Percentiles rank a stretch among this genome's conserved stretches.
phyloP scores from a whole-genome alignment of 2,113 vertebrate species.

The Mastomys coucha region DNA sequence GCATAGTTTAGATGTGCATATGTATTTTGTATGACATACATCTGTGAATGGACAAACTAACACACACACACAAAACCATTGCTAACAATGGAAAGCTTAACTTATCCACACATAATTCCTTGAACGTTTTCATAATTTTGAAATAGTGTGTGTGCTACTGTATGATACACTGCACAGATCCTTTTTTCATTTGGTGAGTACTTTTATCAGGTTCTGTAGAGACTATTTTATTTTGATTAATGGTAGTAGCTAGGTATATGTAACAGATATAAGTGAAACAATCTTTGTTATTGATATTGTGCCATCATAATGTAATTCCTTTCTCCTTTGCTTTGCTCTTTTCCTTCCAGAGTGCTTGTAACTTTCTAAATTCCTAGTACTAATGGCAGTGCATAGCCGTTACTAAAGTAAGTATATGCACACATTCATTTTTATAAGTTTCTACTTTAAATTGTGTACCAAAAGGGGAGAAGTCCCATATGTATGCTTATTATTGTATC shows the following conservation, averaged over 20 bases:
- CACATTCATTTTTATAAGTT: neutral
- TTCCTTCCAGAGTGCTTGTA: neutral
- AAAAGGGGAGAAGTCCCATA: neutral
- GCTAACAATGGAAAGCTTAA: neutral
- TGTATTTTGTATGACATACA: neutral
- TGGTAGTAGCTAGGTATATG: neutral
- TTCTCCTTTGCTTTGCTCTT: neutral
- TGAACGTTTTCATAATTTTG: neutral
- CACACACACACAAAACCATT: neutral
- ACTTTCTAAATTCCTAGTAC: neutral
- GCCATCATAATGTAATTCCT: neutral
- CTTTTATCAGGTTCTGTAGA: neutral
- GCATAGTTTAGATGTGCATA: neutral
- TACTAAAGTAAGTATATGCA: neutral
- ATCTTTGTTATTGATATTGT: neutral
- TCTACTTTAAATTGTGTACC: neutral
- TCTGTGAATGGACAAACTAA: neutral
- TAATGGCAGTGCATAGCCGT: neutral
- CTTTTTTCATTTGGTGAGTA: neutral
- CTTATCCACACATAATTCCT: fast-evolving
- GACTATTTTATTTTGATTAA: neutral
- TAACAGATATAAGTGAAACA: neutral
- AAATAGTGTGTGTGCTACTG: neutral
- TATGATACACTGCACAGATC: neutral
- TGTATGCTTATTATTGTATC: neutral